Conservation (phyloP, 2,888 invertebrate genomes). For the Plemyria rubiginata region DNA sequence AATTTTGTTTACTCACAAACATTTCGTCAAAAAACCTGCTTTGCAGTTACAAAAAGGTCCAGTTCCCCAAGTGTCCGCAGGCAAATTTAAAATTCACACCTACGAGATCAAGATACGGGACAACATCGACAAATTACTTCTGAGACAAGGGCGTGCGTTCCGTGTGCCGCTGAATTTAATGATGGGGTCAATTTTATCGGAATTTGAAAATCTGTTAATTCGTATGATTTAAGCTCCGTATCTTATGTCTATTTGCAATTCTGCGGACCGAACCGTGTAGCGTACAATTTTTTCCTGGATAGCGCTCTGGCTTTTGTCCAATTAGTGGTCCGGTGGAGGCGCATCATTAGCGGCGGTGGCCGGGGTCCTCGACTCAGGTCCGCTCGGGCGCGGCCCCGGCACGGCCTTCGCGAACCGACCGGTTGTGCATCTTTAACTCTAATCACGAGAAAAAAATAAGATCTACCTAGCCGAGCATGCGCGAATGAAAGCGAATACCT, state of each 20-base stretch:
- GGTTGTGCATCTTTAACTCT: constrained; percentile 83
- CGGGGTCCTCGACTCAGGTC: constrained; percentile 52
- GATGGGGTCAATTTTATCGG: constrained; percentile 56
- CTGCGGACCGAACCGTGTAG: constrained; percentile 59
- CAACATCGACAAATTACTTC: constrained; percentile 64
- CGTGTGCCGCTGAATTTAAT: constrained; percentile 51
- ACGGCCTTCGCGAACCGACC: constrained; percentile 79
- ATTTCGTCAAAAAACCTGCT: constrained; percentile 45
- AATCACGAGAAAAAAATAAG: constrained; percentile 79
- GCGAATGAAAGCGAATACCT: constrained; percentile 79
- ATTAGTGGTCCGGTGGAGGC: constrained; percentile 76
- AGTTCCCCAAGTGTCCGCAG: constrained; percentile 55
- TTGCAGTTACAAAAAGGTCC: constrained; percentile 49
- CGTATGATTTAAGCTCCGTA: constrained; percentile 53
- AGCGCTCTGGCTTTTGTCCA: constrained; percentile 70
- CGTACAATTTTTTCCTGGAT: constrained; percentile 70
- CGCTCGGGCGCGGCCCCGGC: constrained; percentile 51
- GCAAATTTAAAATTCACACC: constrained; percentile 69
- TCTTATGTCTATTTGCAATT: constrained; percentile 62
- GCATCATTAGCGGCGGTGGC: constrained; percentile 75
- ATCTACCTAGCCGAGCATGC: constrained; percentile 59
- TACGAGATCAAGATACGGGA: constrained; percentile 68
- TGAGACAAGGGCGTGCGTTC: constrained; percentile 57
- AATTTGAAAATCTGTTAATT: constrained; percentile 61
- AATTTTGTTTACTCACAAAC: constrained; percentile 43